Base-by-base conservation (phyloP, 2,888 invertebrate genomes). In the Elysia crispata region DNA sequence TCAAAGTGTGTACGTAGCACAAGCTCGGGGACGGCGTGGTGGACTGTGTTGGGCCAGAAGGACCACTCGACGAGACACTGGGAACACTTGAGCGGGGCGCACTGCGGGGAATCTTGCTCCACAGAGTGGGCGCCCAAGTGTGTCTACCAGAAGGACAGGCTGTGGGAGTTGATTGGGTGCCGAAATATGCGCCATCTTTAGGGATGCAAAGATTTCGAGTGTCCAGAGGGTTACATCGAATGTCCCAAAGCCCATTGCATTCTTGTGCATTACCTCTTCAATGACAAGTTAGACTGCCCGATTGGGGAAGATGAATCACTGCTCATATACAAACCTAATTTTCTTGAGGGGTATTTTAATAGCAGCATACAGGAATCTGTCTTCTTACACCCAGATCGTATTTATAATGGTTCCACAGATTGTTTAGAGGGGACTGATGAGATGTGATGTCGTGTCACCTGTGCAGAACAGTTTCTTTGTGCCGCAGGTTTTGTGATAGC, bases 401-500 rank as follows among this genome's bases (percentile, higher is more conserved):
- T 78, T 20, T 78, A 72, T 64, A 64, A 78, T 64, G 25, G 54
- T 1, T 23, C 49, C 0, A n/a, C 1, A 23, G 60, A 78, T 8
- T 78, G 78, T n/a, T 72, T 72, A 13, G 3, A 73, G 25, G 73
- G 73, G 0, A 72, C 72, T 30, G 78, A 78, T n/a, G 78, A 78
- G 30, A 62, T 78, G 11, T 64, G 64, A 25, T 78, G 78, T 23
- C 15, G 50, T 23, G 73, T 78, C 28, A 50, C 64, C 30, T 78
- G 78, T 23, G 18, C 20, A 5, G 13, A 64, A 1, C 72, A 72
- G 0, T 78, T 78, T 50, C 28, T 18, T n/a, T 78, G 78, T 49
- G 5, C 72, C 0, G 78, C 23, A 8, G 78, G 78, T 15, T 20
- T 50, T 64, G 78, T 78, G 3, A 15, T 23, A 23, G 60, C 60